phyloP scores from a whole-genome alignment of 2,113 vertebrate genomes.

The Pagrus major region DNA sequence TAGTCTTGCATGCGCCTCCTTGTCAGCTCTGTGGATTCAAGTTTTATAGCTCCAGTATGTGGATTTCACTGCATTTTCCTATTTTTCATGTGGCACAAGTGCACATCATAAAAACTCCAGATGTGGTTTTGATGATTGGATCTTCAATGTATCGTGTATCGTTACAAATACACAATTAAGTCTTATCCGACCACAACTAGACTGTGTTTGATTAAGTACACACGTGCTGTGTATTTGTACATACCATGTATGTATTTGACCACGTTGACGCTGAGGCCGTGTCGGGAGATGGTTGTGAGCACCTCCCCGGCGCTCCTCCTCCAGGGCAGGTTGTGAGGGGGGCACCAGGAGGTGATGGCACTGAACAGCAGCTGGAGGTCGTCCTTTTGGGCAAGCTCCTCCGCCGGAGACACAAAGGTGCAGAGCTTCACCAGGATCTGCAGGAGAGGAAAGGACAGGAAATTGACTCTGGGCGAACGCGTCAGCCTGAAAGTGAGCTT shows the following conservation, averaged over 20 bases:
- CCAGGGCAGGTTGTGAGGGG: slow-evolving; percentile 98
- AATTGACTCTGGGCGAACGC: not conserved
- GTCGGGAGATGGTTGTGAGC: slow-evolving; percentile 96
- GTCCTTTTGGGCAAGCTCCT: slow-evolving; percentile 98
- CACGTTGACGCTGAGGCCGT: slow-evolving; percentile 98
- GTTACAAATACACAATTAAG: not conserved
- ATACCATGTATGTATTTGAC: slow-evolving; percentile 98
- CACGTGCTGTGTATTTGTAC: rapidly evolving
- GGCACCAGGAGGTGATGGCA: slow-evolving; percentile 99
- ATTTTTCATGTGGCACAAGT: not conserved
- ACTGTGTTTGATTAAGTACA: not conserved
- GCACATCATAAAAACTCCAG: not conserved
- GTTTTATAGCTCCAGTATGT: not conserved
- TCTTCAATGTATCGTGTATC: not conserved
- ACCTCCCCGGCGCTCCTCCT: slow-evolving; percentile 98
- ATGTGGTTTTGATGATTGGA: not conserved
- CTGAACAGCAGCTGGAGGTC: slow-evolving; percentile 99
- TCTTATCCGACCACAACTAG: not conserved
- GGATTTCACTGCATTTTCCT: not conserved
- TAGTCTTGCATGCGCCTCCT: not conserved
- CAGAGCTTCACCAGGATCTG: slow-evolving; percentile 98
- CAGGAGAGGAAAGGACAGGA: not conserved
- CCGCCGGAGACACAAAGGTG: slow-evolving; percentile 96
- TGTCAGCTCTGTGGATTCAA: not conserved
- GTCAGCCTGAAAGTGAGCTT: not conserved